Evolutionary conservation across 2,888 invertebrate genomes (phyloP), one percentile per base, ranked within the genome.

Genomic region (Petrolisthes cinctipes): DNA sequence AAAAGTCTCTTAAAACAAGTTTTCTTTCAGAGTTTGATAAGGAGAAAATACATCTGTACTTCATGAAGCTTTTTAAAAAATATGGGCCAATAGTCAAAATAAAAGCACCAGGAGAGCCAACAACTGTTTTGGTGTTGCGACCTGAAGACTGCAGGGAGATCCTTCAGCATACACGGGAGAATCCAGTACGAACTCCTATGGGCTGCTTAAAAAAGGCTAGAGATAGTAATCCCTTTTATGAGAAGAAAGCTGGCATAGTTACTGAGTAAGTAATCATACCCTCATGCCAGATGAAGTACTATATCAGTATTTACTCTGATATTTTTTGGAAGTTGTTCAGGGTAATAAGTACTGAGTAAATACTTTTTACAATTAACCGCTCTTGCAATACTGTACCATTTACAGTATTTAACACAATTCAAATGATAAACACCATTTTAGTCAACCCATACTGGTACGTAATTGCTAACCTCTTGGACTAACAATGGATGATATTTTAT

Each of bases 31-130:
- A 83, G 53, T 87, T 87, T 73, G 73, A 87, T 68, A 78, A 83
- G 71, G 80, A 83, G 7, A 56, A 75, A 9, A 73, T 23, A 7
- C 80, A 84, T 37, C 20, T 37, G 5, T 87, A 83, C 54, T 84
- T 87, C 81, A 79, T 78, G 80, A 87, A 84, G 80, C 87, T 87
- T 54, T 87, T 87, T 81, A 73, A 73, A n/a, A 61, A 37, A 6
- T 80, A 87, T 75, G 87, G 87, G 17, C 80, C 84, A 9, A 53
- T 87, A 17, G 84, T 87, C 51, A 83, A 84, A 9, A 66, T 87
- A 14, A 73, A 87, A 23, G 75, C 61, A 23, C 87, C 87, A 2
- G 87, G 82, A 9, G 73, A 87, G 61, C 66, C 84, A 11, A 61
- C 84, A 5, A 11, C 75, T 20, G 81, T 87, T 51, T 51, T 87